These are phyloP conservation scores for Leucania comma DNA, from an alignment of 2,888 invertebrate species.

Conservation along the genomic window DNA sequence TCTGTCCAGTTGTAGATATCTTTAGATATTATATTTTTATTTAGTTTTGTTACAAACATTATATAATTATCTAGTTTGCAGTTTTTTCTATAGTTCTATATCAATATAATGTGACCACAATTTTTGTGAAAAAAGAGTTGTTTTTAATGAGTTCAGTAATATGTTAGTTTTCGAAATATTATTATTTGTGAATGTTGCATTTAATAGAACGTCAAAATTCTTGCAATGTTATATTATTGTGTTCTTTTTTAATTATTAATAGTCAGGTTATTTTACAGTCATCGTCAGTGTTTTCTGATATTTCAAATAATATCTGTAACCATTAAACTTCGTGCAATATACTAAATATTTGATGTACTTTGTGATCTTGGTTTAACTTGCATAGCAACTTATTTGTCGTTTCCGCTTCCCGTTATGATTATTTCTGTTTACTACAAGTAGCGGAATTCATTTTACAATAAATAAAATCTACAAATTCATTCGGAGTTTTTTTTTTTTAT, in stretches of 20 bases:
- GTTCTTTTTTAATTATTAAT: constrained; percentile 39
- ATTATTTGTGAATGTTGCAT: constrained; percentile 20
- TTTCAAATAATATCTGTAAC: constrained; percentile 41
- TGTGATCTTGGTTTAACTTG: constrained; percentile 73
- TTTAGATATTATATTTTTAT: constrained; percentile 68
- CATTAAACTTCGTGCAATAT: constrained; percentile 63
- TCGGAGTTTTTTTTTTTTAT: constrained; percentile 54
- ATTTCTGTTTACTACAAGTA: constrained; percentile 83
- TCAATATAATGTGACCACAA: constrained; percentile 12
- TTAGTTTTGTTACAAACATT: constrained; percentile 53
- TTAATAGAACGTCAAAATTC: constrained; percentile 3
- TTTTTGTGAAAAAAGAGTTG: constrained; percentile 5
- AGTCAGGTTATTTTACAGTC: constrained; percentile 20
- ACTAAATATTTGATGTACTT: constrained; percentile 50
- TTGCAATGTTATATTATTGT: constrained; percentile 17
- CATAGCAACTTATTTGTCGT: constrained; percentile 79
- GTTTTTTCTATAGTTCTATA: constrained; percentile 46
- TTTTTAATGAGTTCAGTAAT: neutral
- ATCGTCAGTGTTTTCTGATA: constrained; percentile 32
- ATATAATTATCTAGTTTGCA: constrained; percentile 37
- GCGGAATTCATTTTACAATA: constrained; percentile 84
- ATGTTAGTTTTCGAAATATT: neutral
- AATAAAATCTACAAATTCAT: constrained; percentile 85
- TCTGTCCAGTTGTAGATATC: constrained; percentile 85
- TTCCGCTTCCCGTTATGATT: constrained; percentile 74